Conservation (phyloP, 2,888 invertebrate genomes). For the Agapostemon virescens region DNA sequence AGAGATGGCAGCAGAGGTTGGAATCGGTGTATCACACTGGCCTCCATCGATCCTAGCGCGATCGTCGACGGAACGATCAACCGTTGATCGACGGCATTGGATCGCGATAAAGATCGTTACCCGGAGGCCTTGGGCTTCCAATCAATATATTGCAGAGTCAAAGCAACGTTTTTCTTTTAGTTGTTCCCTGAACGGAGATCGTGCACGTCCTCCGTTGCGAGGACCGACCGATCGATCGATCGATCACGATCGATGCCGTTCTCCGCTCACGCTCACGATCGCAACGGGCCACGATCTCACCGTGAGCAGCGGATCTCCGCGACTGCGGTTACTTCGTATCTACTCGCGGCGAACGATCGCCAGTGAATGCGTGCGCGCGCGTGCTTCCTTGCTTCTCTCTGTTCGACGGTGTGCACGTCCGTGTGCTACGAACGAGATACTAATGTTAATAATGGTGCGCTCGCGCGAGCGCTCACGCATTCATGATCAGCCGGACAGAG, state of each 20-base stretch:
- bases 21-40: constrained; percentile 12
- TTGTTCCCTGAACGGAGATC: not conserved
- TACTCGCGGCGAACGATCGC: constrained; percentile 60
- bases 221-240: constrained; percentile 66
- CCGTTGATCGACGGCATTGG: constrained; percentile 5
- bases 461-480: not conserved
- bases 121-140: not conserved
- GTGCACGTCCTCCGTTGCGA: constrained; percentile 6
- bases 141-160: not conserved
- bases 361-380: constrained; percentile 9
- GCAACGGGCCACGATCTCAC: constrained; percentile 60
- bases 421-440: not conserved
- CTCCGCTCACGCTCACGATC: constrained; percentile 43
- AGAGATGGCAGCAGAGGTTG: not conserved
- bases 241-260: constrained; percentile 56
- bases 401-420: not conserved
- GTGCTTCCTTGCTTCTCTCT: not conserved
- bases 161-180: not conserved
- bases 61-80: constrained; percentile 16
- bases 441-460: constrained; percentile 9
- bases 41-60: constrained; percentile 11
- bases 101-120: constrained; percentile 13
- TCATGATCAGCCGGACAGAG: not conserved
- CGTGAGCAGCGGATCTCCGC: constrained; percentile 61
- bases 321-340: constrained; percentile 63